A percentile compares a stretch with the other conserved stretches of the same genome.
Evolutionary conservation across 1,140 invertebrate species (phyloP).

Genomic region (Papilio machaon): DNA sequence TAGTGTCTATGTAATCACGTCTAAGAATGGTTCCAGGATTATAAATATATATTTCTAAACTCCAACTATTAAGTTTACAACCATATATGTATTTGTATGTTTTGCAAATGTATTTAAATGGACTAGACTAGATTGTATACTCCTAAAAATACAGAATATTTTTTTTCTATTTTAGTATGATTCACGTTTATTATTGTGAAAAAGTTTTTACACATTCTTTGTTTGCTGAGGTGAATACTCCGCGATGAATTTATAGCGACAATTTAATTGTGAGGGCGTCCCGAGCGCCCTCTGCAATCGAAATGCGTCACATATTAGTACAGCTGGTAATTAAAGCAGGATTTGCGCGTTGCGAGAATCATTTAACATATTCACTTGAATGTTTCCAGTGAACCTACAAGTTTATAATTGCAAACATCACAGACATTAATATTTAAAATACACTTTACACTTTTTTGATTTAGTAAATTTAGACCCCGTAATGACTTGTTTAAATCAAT

Average conservation of each 20-base stretch:
- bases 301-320: constrained; percentile 35
- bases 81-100: not conserved
- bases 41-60: constrained; percentile 1
- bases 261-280: constrained; percentile 46
- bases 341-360: constrained; percentile 25
- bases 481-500: no score
- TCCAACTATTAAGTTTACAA: not conserved
- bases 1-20: constrained; percentile 14
- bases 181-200: not conserved
- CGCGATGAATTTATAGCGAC: constrained; percentile 42
- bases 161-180: not conserved
- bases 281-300: constrained; percentile 35
- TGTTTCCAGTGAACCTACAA: not conserved
- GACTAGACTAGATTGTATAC: no score
- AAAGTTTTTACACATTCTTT: constrained; percentile 18
- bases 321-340: constrained; percentile 35
- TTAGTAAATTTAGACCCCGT: no score
- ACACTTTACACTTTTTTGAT: not conserved
- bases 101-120: no score
- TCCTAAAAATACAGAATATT: no score
- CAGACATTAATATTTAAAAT: not conserved
- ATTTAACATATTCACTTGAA: constrained; percentile 16
- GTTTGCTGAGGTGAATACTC: constrained; percentile 25
- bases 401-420: not conserved
- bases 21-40: not conserved